Evolutionary conservation across 30 jellyfish, hydroid and myxozoan genomes (phyloP), one percentile per base, ranked within the genome.

Genomic region (Chironex yamaguchii): DNA sequence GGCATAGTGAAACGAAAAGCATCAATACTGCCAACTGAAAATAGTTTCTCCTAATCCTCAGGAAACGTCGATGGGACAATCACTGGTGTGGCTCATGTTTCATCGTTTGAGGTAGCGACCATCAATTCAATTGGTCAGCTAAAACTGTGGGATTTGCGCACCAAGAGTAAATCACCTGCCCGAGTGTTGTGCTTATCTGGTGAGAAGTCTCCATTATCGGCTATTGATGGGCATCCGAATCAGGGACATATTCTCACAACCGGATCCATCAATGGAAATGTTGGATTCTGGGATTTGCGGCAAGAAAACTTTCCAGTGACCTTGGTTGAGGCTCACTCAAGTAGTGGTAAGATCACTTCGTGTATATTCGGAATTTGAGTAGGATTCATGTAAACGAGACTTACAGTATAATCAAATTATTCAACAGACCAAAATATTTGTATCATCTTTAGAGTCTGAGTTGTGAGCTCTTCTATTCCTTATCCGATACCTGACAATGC

Each of bases 201-300:
- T 22, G 95, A 92, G 21, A 95, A 91, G 27, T 86, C 92, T 42
- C 95, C 98, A 9, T 77, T 92, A 21, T 89, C 79, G 34, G 35
- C 92, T 11, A 87, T 87, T 35, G 98, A 92, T 54, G 52, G 93
- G 36, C 98, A 92, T 62, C 98, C 98, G 20, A 77, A 92, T 70
- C 98, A 92, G 70, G 91, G 96, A 28, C 96, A 88, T 67, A 58
- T 92, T 11, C 73, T 86, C 11, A 90, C 87, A 11, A 92, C 98
- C n/a, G 98, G 98, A 23, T 89, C 86, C n/a, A 95, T 95, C 26
- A 96, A 92, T 74, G 98, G 98, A 0, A 89, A 85, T 9, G 49
- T 92, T 23, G 98, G 97, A 1, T 82, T 92, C 13, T 92, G 98
- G 98, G 98, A 92, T 67, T 22, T 88, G 20, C 84, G 98, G 14